Conservation (phyloP, 1,140 invertebrate species). For the Microplitis mediator region DNA sequence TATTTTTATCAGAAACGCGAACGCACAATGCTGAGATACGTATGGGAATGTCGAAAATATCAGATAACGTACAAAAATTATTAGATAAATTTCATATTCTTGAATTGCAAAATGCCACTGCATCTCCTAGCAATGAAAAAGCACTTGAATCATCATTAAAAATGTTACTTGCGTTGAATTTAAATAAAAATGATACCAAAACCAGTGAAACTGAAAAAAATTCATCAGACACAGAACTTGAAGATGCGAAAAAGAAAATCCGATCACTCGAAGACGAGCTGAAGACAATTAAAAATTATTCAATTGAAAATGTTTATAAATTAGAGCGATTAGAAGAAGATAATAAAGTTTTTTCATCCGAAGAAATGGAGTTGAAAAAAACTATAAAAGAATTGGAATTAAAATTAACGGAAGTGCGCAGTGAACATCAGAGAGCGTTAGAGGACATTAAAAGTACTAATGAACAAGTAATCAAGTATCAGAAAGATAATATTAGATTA, state of each 20-base stretch:
- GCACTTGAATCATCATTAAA: constrained; percentile 45
- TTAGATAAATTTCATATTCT: constrained; percentile 56
- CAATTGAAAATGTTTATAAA: constrained; percentile 30
- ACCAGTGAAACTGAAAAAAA: neutral
- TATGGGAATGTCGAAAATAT: constrained; percentile 58
- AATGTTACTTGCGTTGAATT: constrained; percentile 45
- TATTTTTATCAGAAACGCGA: constrained; percentile 57
- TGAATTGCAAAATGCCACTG: constrained; percentile 49
- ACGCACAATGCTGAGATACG: constrained; percentile 59
- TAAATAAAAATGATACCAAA: constrained; percentile 24
- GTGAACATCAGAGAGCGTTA: constrained; percentile 10
- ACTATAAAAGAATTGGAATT: constrained; percentile 38
- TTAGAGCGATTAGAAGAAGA: constrained; percentile 22
- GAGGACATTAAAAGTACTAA: constrained; percentile 29
- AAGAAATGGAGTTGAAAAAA: constrained; percentile 22
- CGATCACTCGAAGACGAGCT: constrained; percentile 35
- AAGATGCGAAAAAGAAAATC: constrained; percentile 23
- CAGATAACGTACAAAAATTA: constrained; percentile 60
- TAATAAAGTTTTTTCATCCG: constrained; percentile 19
- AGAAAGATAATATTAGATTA: constrained; percentile 34
- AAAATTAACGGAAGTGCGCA: constrained; percentile 35
- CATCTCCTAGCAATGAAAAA: constrained; percentile 41
- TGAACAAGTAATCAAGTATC: constrained; percentile 21
- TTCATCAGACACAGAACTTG: neutral
- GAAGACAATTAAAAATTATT: constrained; percentile 38